Evolutionary conservation across 2,113 vertebrate species (phyloP), one percentile per base, ranked within the genome.

Genomic region (Orthonyx spaldingii): DNA sequence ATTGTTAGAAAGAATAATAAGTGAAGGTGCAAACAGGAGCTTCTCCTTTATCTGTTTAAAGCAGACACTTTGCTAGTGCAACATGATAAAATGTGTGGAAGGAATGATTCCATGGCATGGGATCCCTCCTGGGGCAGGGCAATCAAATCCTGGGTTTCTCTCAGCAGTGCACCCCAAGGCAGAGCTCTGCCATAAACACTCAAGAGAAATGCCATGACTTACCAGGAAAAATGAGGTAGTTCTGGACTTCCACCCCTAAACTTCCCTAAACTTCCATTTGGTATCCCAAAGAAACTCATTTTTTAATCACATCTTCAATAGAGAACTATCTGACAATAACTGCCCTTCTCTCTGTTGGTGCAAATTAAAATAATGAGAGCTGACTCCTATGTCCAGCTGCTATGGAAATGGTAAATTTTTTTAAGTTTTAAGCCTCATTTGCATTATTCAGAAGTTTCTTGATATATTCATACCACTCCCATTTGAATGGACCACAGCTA

Each of bases 71-170:
- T 24, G 23, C 65, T 15, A 39, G 6, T 7, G 33, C n/a, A 75
- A n/a, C 3, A 11, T 4, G 9, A 13, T n/a, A 41, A 74, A 78
- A 82, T 4, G 6, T 7, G 22, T 57, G 22, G 13, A 61, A 72
- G n/a, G 7, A 70, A 41, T 15, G 10, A 55, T 75, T 46, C 57
- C 33, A 27, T 0, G 2, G 30, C 16, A 53, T 0, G 1, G 0
- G 0, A 14, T 10, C 28, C 39, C 28, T 66, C 6, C 42, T 47
- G 33, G 26, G 10, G 2, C 9, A 66, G n/a, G 37, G 19, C 14
- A 32, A 13, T 41, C 50, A 57, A 41, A 49, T 16, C 3, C 2
- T 14, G 21, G 15, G 15, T 23, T 90, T 66, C 56, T 53, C 60
- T 57, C 47, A 75, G 70, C 22, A 61, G 13, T 16, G 15, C 8